Conservation (phyloP, 2,113 vertebrate genomes). For the Dissostichus mawsoni region DNA sequence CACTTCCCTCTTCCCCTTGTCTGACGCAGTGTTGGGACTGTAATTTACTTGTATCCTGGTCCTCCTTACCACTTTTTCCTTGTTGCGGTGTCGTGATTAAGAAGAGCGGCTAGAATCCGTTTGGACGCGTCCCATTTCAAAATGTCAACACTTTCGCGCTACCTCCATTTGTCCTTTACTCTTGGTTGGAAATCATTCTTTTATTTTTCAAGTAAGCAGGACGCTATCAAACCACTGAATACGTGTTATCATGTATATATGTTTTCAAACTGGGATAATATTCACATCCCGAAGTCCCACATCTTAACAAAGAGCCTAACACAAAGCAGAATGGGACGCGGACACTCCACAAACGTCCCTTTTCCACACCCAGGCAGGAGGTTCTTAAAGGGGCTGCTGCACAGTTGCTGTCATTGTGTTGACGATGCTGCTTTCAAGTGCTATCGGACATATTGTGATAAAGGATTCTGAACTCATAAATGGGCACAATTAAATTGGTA, state of each 20-base stretch:
- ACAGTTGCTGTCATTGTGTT: not conserved
- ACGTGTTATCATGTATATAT: rapidly evolving
- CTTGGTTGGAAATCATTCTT: not conserved
- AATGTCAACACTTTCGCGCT: not conserved
- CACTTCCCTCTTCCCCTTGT: not conserved
- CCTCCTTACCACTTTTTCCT: conserved; percentile 62
- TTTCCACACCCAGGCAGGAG: conserved; percentile 73
- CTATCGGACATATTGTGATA: not conserved
- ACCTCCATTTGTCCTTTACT: not conserved
- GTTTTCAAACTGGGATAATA: rapidly evolving
- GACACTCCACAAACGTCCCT: conserved; percentile 35
- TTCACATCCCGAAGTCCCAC: not conserved
- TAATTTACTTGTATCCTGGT: conserved; percentile 9
- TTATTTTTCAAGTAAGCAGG: rapidly evolving
- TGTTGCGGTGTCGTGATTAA: conserved; percentile 49
- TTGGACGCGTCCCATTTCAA: conserved; percentile 63
- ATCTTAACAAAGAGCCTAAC: not conserved
- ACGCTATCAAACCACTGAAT: rapidly evolving
- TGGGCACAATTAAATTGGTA: not conserved
- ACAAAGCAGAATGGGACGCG: conserved; percentile 36
- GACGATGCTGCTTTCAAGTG: conserved; percentile 1
- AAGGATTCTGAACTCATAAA: not conserved
- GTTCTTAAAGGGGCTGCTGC: conserved; percentile 76
- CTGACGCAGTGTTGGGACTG: not conserved
- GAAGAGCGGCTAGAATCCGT: conserved; percentile 38